Evolutionary conservation across 2,113 vertebrate species (phyloP).

Genomic region (Hemicordylus capensis): DNA sequence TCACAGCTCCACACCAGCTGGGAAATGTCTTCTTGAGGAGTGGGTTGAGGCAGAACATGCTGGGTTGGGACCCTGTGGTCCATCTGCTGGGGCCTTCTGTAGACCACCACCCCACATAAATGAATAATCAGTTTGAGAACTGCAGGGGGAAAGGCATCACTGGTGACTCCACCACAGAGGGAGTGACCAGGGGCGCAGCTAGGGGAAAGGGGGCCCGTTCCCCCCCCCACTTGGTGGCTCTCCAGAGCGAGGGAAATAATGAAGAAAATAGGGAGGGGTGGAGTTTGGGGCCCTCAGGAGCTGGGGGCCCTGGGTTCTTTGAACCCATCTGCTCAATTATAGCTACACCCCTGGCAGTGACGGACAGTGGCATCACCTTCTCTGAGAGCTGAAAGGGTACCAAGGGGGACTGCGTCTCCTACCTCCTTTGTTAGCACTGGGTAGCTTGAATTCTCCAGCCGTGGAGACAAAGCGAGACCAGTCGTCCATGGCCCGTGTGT

Average conservation of each 20-base stretch:
- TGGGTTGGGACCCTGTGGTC: not conserved
- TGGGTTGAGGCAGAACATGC: not conserved
- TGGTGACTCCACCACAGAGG: too few species aligned
- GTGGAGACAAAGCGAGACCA: slow-evolving; percentile 61
- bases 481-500: slow-evolving; percentile 54
- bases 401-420: fast-evolving
- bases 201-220: not conserved
- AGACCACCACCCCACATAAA: not conserved
- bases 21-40: not conserved
- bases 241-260: too few species aligned
- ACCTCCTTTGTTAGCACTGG: slow-evolving; percentile 41
- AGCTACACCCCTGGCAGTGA: too few species aligned
- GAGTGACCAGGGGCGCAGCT: not conserved
- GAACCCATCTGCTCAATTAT: too few species aligned
- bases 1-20: too few species aligned
- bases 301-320: too few species aligned
- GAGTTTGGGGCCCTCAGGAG: too few species aligned
- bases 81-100: not conserved
- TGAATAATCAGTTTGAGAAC: too few species aligned
- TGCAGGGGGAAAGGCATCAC: too few species aligned
- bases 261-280: too few species aligned
- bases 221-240: too few species aligned
- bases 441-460: slow-evolving; percentile 48
- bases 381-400: too few species aligned
- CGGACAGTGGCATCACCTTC: not conserved